Evolutionary conservation across 2,113 vertebrate genomes (phyloP).

Genomic region (Mustela lutreola): DNA sequence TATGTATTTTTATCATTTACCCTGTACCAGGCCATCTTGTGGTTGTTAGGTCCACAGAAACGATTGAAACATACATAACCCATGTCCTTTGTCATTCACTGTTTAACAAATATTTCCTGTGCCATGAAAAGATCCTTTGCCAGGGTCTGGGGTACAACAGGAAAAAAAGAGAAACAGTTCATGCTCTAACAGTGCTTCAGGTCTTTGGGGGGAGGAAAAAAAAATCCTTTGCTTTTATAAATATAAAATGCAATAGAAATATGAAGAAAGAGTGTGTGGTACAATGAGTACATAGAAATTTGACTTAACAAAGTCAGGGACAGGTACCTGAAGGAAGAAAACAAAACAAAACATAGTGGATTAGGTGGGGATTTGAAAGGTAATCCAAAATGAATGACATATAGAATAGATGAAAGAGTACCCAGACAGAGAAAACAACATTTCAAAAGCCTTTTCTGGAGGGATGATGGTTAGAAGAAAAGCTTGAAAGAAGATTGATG

Average conservation of each 20-base stretch:
- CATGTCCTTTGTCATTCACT: background rate
- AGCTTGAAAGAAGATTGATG: background rate
- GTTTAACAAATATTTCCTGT: background rate
- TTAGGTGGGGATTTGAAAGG: background rate
- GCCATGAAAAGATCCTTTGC: rapidly evolving
- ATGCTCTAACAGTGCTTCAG: background rate
- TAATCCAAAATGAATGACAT: background rate
- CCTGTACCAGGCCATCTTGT: background rate
- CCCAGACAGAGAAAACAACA: background rate
- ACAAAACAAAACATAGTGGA: background rate
- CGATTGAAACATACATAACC: background rate
- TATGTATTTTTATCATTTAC: background rate
- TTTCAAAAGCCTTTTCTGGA: background rate
- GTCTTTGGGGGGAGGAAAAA: background rate
- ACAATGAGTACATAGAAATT: background rate
- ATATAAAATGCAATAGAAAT: background rate
- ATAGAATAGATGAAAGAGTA: background rate
- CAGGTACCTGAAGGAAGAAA: no score
- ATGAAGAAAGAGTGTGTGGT: background rate
- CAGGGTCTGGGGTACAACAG: background rate
- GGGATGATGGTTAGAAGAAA: background rate
- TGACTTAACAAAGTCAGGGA: background rate
- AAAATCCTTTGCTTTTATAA: background rate
- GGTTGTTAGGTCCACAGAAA: background rate
- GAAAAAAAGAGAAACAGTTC: background rate